These are phyloP conservation scores for Amiota mariae DNA, from an alignment of 2,888 invertebrate genomes.

Conservation along the genomic window DNA sequence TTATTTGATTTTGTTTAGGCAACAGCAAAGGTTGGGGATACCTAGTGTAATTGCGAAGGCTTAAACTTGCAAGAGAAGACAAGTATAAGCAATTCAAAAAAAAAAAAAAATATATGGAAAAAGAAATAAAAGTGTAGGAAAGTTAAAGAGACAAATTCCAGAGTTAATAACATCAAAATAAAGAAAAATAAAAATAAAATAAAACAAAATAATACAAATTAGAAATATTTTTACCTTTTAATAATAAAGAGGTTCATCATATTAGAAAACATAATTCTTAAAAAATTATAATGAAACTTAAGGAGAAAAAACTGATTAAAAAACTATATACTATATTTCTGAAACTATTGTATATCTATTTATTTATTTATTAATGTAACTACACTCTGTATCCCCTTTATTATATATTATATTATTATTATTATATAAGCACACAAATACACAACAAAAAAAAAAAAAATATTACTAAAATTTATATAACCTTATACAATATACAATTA, in stretches of 20 bases:
- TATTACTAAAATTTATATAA: conserved; percentile 23
- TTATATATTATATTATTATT: background rate
- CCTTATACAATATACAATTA: background rate
- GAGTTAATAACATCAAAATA: no score
- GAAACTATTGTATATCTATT: conserved; percentile 5
- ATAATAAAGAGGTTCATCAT: conserved; percentile 15
- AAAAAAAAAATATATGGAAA: conserved; percentile 11
- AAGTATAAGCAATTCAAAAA: conserved; percentile 45
- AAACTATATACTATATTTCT: no score
- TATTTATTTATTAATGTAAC: conserved; percentile 58
- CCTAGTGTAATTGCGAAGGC: conserved; percentile 71
- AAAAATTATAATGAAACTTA: no score
- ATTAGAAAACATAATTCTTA: conserved; percentile 17
- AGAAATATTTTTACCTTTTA: conserved; percentile 21
- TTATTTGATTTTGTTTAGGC: no score
- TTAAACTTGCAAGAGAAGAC: conserved; percentile 61
- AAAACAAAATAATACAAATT: conserved; percentile 16
- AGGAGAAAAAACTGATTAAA: no score
- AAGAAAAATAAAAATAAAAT: no score
- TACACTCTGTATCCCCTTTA: conserved; percentile 72
- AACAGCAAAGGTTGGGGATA: conserved; percentile 64
- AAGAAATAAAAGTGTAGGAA: conserved; percentile 20
- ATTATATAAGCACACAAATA: background rate
- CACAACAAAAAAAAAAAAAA: conserved; percentile 27
- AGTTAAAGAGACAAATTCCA: no score